Percentiles rank a stretch among this genome's conserved stretches.
These are phyloP conservation scores for Lingula anatina DNA, from an alignment of 2,888 invertebrate genomes.

Conservation along the genomic window DNA sequence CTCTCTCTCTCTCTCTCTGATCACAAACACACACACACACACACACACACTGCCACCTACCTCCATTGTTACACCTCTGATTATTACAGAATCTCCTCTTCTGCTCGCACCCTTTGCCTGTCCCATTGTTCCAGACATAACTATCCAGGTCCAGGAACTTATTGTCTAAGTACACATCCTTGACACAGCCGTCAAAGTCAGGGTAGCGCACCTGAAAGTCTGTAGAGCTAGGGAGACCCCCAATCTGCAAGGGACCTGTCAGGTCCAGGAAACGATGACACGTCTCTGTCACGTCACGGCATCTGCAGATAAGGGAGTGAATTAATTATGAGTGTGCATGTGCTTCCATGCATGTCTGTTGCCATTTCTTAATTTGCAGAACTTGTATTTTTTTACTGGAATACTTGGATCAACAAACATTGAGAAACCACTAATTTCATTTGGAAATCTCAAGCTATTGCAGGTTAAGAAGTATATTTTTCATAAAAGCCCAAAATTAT, in stretches of 20 bases:
- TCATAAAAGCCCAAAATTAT: no score
- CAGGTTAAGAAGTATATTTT: no score
- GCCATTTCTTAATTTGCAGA: no score
- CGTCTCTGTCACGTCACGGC: constrained; percentile 54
- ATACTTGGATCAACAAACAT: no score
- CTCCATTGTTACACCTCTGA: no score
- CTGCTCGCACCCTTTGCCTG: constrained; percentile 75
- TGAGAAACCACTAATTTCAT: no score
- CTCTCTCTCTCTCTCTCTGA: no score
- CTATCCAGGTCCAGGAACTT: constrained; percentile 77
- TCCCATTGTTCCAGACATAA: constrained; percentile 27
- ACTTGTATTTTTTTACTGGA: no score
- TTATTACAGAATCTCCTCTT: constrained; percentile 76
- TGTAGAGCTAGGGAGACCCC: constrained; percentile 68
- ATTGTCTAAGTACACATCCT: constrained; percentile 80
- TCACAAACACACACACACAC: no score
- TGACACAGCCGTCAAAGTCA: constrained; percentile 86
- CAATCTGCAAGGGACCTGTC: constrained; percentile 83
- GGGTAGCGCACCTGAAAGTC: constrained; percentile 42
- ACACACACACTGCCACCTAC: no score
- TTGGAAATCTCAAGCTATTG: no score
- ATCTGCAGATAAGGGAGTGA: constrained; percentile 35
- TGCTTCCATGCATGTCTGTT: constrained; percentile 7
- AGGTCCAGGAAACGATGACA: constrained; percentile 77
- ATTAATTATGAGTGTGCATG: no score